phyloP scores from a whole-genome alignment of 2,888 invertebrate species.

The Hypolimnas misippus region DNA sequence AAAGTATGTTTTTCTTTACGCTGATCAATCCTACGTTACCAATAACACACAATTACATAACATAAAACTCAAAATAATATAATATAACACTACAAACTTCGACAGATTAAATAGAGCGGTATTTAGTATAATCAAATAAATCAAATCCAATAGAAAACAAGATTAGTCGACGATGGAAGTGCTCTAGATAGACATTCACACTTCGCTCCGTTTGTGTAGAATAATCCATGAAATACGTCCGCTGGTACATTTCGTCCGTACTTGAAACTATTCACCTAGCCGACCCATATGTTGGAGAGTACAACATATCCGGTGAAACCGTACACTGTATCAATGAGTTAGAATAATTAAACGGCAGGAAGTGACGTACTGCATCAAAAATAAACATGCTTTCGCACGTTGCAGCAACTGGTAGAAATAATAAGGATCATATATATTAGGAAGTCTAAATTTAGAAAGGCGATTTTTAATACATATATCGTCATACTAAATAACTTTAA shows the following conservation, averaged over 20 bases:
- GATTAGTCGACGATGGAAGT: conserved; percentile 16
- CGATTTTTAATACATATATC: background rate
- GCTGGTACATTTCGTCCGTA: background rate
- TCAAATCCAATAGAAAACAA: conserved; percentile 25
- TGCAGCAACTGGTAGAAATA: conserved; percentile 8
- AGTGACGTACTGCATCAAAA: conserved; percentile 27
- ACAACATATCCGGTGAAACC: conserved; percentile 44
- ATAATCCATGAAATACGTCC: background rate
- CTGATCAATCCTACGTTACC: too few relatives aligned
- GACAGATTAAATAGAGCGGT: background rate
- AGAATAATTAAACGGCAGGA: conserved; percentile 43
- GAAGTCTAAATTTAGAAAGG: background rate
- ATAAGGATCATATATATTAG: background rate
- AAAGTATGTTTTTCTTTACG: too few relatives aligned
- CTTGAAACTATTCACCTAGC: conserved; percentile 18
- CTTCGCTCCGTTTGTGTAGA: background rate
- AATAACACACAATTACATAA: too few relatives aligned
- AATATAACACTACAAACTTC: background rate
- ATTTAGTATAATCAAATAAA: conserved; percentile 4
- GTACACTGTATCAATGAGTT: conserved; percentile 38
- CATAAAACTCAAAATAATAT: background rate
- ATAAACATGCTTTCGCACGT: conserved; percentile 26
- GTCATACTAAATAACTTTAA: too few relatives aligned
- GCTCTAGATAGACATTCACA: background rate
- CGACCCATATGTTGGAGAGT: conserved; percentile 36